These are phyloP conservation scores for Zaprionus ghesquierei DNA, from an alignment of 1,140 invertebrate species.

Conservation along the genomic window DNA sequence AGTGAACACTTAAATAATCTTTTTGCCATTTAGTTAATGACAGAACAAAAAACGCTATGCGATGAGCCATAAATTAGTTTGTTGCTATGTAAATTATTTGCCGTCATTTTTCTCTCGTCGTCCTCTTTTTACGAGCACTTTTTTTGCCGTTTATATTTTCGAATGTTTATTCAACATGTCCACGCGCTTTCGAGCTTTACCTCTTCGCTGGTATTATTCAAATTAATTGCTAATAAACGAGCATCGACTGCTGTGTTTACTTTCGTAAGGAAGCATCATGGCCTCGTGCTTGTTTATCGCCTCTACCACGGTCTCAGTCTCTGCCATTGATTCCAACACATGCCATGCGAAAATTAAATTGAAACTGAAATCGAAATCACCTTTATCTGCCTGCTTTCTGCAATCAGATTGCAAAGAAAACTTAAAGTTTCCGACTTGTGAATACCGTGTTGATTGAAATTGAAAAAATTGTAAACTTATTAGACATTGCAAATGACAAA, in stretches of 20 bases:
- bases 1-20: background rate
- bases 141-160: slow-evolving; percentile 11
- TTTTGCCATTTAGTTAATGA: slow-evolving; percentile 7
- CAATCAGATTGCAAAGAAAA: slow-evolving; percentile 8
- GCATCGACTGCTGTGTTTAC: slow-evolving; percentile 65
- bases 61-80: slow-evolving; percentile 1
- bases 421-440: background rate
- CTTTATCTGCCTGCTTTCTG: slow-evolving; percentile 41
- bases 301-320: background rate
- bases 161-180: slow-evolving; percentile 58
- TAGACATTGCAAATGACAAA: background rate
- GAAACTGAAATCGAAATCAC: slow-evolving; percentile 42
- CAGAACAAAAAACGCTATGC: background rate
- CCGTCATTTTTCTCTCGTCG: slow-evolving; percentile 1
- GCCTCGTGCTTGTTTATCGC: slow-evolving; percentile 48
- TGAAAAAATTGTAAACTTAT: background rate
- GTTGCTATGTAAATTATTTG: background rate
- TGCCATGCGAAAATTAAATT: slow-evolving; percentile 29
- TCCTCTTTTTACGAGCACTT: slow-evolving; percentile 22
- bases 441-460: background rate
- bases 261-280: slow-evolving; percentile 45
- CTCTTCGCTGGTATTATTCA: slow-evolving; percentile 59
- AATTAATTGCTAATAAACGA: slow-evolving; percentile 75
- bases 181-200: slow-evolving; percentile 54
- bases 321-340: slow-evolving; percentile 51